A percentile compares a stretch with the other conserved stretches of the same genome.
These are phyloP conservation scores for Gallinago nigripennis DNA, from an alignment of 2,797 vertebrate genomes.

Conservation along the genomic window DNA sequence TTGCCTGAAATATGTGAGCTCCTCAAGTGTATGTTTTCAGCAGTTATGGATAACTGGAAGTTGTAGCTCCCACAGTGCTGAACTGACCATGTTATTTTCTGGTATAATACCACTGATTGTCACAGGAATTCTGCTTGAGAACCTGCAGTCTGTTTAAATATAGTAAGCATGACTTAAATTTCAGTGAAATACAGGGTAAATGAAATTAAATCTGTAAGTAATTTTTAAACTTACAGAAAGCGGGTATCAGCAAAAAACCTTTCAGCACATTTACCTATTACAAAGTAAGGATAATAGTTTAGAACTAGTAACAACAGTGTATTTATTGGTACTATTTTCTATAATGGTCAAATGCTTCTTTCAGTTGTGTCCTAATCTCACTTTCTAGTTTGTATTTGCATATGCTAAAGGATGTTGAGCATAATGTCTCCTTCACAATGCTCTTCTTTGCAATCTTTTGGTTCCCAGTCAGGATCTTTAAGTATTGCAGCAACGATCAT, in stretches of 20 bases:
- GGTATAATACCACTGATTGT: background rate
- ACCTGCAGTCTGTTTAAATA: background rate
- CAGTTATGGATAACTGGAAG: background rate
- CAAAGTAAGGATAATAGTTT: background rate
- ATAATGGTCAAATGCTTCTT: background rate
- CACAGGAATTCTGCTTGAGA: background rate
- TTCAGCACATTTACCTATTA: background rate
- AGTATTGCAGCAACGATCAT: background rate
- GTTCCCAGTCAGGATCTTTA: conserved; percentile 23
- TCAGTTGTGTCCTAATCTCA: background rate
- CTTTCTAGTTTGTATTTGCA: conserved; percentile 16
- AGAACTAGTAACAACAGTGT: background rate
- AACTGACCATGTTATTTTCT: background rate
- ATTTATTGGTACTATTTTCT: background rate
- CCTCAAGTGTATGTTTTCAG: background rate
- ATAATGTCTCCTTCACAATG: conserved; percentile 18
- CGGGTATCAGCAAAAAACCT: background rate
- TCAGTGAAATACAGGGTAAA: background rate
- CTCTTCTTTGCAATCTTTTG: background rate
- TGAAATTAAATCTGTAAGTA: background rate
- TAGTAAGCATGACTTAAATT: background rate
- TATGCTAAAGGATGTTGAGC: conserved; percentile 15
- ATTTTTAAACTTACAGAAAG: background rate
- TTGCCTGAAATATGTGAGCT: background rate
- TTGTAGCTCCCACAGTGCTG: background rate